phyloP scores from a whole-genome alignment of 1,140 invertebrate species.

The Oryzaephilus surinamensis region DNA sequence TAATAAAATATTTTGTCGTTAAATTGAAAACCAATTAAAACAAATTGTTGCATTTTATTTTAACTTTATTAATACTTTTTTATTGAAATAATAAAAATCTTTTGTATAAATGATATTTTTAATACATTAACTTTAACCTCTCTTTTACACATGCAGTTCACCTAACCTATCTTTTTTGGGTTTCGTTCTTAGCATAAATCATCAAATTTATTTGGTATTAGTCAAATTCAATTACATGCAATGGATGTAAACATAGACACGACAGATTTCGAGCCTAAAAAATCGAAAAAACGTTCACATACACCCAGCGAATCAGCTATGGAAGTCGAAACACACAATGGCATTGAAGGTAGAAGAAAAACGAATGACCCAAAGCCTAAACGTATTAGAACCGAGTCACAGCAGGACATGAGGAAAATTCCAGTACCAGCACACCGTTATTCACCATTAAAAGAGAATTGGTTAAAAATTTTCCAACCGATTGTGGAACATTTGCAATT shows the following conservation, averaged over 20 bases:
- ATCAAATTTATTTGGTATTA: too few relatives aligned
- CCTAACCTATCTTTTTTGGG: too few relatives aligned
- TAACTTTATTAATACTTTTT: too few relatives aligned
- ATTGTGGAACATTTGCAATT: constrained; percentile 91
- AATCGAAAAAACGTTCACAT: constrained; percentile 40
- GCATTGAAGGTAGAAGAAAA: constrained; percentile 46
- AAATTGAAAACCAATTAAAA: too few relatives aligned
- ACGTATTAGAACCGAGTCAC: constrained; percentile 38
- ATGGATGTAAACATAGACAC: constrained; percentile 42
- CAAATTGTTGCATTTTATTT: too few relatives aligned
- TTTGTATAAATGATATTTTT: too few relatives aligned
- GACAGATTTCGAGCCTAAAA: constrained; percentile 45
- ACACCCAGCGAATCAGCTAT: constrained; percentile 41
- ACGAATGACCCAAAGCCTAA: constrained; percentile 42
- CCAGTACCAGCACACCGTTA: constrained; percentile 63
- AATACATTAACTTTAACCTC: too few relatives aligned
- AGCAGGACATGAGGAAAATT: constrained; percentile 53
- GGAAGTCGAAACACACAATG: constrained; percentile 54
- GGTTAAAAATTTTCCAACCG: constrained; percentile 95
- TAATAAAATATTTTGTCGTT: too few relatives aligned
- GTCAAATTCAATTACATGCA: too few relatives aligned
- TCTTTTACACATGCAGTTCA: too few relatives aligned
- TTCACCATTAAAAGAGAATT: constrained; percentile 89
- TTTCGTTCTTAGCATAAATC: too few relatives aligned
- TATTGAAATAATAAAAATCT: too few relatives aligned